Evolutionary conservation across 1,140 invertebrate species (phyloP), one percentile per base, ranked within the genome.

Genomic region (Drosophila ficusphila): DNA sequence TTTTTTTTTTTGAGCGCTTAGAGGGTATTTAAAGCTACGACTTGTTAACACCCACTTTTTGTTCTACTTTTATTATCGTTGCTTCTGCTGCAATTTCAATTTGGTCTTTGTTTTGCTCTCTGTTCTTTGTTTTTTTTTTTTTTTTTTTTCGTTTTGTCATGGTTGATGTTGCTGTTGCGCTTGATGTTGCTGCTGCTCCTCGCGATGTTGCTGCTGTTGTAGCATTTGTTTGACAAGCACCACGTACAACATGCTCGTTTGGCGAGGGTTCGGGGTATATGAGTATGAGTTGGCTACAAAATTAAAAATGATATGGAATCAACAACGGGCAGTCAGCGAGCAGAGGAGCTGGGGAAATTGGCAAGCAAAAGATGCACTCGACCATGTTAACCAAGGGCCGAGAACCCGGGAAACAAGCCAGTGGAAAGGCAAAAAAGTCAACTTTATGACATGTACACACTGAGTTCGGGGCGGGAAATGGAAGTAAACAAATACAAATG

Each of bases 241-340:
- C 58, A 64, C 58, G 67, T 70, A 54, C 27, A 64, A 53, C 41
- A 56, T 36, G 48, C 46, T 44, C 23, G 51, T 9, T 51, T 39
- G n/a, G n/a, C 47, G 1, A 7, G 42, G 38, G 14, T 21, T 25
- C 3, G 38, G 29, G 29, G 39, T 7, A 44, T 33, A 36, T 33
- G 51, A 14, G 23, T 23, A 23, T 23, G 41, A 25, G 41, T 33
- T 39, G 39, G 72, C 47, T 65, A 16, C 53, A 64, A 77, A 76
- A 76, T 76, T 77, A 71, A 77, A 77, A 77, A 78, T 76, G 49
- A 78, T 76, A 78, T 67, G 72, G 60, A 71, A 77, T 64, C 65
- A 77, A 77, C 65, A 54, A 38, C 21, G 25, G 48, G 12, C 23
- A 60, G 34, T 14, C 18, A 19, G 3, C 41, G 18, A 38, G 29